Percentiles rank a stretch among this genome's conserved stretches.
phyloP scores from a whole-genome alignment of 2,113 vertebrate species.

The Fulica atra region DNA sequence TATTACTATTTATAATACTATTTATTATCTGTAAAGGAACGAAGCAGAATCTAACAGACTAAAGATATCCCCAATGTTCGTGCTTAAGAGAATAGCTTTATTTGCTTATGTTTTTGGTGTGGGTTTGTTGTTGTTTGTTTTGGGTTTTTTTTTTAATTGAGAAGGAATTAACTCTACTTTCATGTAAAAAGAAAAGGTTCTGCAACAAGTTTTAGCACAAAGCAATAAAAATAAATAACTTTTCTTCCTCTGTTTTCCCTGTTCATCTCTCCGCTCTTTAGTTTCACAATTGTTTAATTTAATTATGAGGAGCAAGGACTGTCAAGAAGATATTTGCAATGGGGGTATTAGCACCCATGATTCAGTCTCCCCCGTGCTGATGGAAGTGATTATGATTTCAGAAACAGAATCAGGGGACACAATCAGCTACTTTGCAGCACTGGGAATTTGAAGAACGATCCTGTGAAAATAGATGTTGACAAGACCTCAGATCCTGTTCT shows the following conservation, averaged over 20 bases:
- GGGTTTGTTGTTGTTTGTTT: too few relatives aligned
- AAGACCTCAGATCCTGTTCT: slow-evolving; percentile 18
- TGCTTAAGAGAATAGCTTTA: not conserved
- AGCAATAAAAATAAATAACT: not conserved
- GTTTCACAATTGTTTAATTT: not conserved
- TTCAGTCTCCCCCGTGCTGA: not conserved
- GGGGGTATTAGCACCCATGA: not conserved
- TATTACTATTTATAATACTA: too few relatives aligned
- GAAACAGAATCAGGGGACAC: not conserved
- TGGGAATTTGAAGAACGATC: slow-evolving; percentile 5
- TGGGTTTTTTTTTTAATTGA: not conserved
- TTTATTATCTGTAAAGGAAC: not conserved
- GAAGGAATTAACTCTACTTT: not conserved
- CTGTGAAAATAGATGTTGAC: not conserved
- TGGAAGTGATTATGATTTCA: not conserved
- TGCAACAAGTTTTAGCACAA: not conserved
- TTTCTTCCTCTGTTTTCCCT: not conserved
- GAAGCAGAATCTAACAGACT: not conserved
- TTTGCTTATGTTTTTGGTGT: not conserved
- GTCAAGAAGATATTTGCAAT: not conserved
- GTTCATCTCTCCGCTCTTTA: not conserved
- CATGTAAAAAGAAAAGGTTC: not conserved
- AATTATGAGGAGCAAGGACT: not conserved
- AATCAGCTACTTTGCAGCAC: not conserved
- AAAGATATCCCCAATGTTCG: not conserved